These are phyloP conservation scores for Etheostoma perlongum DNA, from an alignment of 2,797 vertebrate genomes.

Conservation along the genomic window DNA sequence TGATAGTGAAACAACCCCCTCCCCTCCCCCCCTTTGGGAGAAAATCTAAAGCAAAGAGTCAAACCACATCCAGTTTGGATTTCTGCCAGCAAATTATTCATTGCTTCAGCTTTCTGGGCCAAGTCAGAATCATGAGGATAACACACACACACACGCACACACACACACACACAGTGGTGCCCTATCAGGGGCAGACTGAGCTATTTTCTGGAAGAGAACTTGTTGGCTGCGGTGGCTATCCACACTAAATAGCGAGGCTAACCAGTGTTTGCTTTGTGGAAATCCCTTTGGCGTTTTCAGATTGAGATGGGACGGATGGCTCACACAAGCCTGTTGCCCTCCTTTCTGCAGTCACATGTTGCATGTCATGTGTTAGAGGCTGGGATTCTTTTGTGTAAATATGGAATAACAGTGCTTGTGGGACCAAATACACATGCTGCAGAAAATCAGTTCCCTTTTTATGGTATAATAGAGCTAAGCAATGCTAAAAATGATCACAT, in stretches of 20 bases:
- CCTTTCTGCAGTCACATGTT: constrained; percentile 46
- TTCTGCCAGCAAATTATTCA: constrained; percentile 80
- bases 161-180: constrained; percentile 44
- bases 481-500: constrained; percentile 6
- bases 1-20: constrained; percentile 73
- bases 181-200: constrained; percentile 61
- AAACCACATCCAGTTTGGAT: constrained; percentile 80
- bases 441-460: not conserved
- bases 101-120: constrained; percentile 74
- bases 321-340: constrained; percentile 62
- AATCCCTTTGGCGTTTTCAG: constrained; percentile 81
- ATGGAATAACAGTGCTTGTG: constrained; percentile 17
- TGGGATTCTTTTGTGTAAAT: constrained; percentile 36
- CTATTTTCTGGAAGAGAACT: constrained; percentile 77
- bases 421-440: not conserved
- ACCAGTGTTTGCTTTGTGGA: constrained; percentile 87
- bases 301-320: constrained; percentile 72
- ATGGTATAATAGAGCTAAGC: not conserved
- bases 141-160: constrained; percentile 31
- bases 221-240: constrained; percentile 78
- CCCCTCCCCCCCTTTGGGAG: constrained; percentile 45
- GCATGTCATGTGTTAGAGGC: constrained; percentile 31
- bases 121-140: constrained; percentile 76
- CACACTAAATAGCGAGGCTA: constrained; percentile 82
- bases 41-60: constrained; percentile 68